A percentile compares a stretch with the other conserved stretches of the same genome.
phyloP scores from a whole-genome alignment of 2,888 invertebrate species.

The Cactoblastis cactorum region DNA sequence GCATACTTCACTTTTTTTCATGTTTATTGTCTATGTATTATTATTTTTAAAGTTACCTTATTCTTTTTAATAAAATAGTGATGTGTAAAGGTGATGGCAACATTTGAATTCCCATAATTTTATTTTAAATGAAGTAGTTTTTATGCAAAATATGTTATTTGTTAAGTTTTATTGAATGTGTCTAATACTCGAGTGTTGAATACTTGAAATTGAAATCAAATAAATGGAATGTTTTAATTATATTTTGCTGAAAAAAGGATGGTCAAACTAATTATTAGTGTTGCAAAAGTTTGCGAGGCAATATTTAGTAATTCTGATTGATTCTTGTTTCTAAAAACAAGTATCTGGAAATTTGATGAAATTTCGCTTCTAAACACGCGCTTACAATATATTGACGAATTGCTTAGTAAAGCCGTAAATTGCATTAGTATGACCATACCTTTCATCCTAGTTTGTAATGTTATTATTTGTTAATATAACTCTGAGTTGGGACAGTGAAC shows the following conservation, averaged over 20 bases:
- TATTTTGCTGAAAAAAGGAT: slow-evolving; percentile 12
- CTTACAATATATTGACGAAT: not conserved
- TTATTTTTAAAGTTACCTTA: not conserved
- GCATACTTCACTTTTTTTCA: not conserved
- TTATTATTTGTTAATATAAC: slow-evolving; percentile 32
- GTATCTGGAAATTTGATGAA: no score
- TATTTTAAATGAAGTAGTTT: slow-evolving; percentile 17
- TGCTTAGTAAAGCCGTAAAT: not conserved
- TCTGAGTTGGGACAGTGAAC: slow-evolving; percentile 47
- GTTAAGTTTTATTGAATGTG: slow-evolving; percentile 43
- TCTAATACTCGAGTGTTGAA: slow-evolving; percentile 13
- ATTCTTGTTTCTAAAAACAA: no score
- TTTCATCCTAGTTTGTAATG: slow-evolving; percentile 29
- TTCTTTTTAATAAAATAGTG: not conserved
- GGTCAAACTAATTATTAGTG: not conserved
- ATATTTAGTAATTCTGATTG: no score
- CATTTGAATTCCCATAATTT: not conserved
- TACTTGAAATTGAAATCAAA: slow-evolving; percentile 16
- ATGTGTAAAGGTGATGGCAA: not conserved
- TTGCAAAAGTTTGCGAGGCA: no score
- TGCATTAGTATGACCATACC: slow-evolving; percentile 26
- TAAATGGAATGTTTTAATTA: slow-evolving; percentile 21
- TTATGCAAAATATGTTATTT: slow-evolving; percentile 32
- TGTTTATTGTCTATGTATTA: not conserved
- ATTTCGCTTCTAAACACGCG: no score